Conservation (phyloP, 2,113 vertebrate genomes). For the Plecotus auritus region DNA sequence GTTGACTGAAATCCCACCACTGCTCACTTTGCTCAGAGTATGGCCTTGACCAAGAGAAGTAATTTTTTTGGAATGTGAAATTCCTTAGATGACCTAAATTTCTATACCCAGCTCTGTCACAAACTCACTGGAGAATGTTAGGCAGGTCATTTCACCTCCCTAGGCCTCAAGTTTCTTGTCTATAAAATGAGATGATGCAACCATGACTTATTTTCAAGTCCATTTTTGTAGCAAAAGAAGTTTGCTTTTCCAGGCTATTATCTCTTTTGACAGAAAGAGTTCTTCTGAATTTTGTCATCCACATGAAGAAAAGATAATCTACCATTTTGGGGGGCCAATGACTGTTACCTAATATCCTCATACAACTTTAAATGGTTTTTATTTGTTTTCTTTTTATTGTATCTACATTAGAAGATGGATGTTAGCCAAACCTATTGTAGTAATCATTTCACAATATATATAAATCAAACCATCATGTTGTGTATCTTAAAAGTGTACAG, state of each 20-base stretch:
- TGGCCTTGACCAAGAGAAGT: not conserved
- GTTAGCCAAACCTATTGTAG: not conserved
- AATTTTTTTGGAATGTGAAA: not conserved
- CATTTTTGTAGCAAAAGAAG: slow-evolving; percentile 19
- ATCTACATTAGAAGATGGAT: not conserved
- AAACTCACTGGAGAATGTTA: not conserved
- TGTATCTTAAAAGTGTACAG: not conserved
- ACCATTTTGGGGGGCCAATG: not conserved
- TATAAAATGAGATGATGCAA: not conserved
- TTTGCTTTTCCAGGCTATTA: slow-evolving; percentile 5
- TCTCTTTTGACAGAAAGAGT: slow-evolving; percentile 5
- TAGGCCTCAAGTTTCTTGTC: not conserved
- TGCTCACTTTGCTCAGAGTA: not conserved
- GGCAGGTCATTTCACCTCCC: not conserved
- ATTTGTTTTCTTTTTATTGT: not conserved
- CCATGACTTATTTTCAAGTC: not conserved
- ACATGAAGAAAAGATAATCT: slow-evolving; percentile 6
- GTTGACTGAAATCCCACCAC: not conserved
- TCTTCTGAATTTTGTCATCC: slow-evolving; percentile 22
- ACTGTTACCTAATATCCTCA: not conserved
- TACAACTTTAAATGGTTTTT: not conserved
- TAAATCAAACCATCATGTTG: not conserved
- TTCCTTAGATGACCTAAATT: not conserved
- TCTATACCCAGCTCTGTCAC: not conserved
- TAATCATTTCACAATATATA: not conserved